Conservation (phyloP, 2,888 invertebrate species). For the Lepetodrilus schrolli region DNA sequence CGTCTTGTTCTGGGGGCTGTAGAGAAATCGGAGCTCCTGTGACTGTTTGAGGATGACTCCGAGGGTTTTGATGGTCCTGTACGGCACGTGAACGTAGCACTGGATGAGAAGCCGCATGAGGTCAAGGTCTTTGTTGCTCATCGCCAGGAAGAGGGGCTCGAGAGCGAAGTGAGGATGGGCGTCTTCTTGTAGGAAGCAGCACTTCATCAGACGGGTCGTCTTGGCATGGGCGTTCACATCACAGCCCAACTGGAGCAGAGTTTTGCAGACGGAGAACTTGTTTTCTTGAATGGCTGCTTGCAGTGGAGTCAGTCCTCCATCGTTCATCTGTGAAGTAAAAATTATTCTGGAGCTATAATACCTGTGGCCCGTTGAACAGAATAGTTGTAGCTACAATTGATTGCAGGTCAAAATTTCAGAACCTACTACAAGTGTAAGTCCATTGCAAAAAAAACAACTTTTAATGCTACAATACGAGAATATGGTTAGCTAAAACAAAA, state of each 20-base stretch:
- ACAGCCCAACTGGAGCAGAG: constrained; percentile 68
- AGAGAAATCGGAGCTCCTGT: constrained; percentile 56
- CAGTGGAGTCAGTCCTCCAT: constrained; percentile 65
- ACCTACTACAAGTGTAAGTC: too few species aligned
- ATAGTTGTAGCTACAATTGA: too few species aligned
- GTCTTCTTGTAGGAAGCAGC: constrained; percentile 69
- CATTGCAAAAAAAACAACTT: too few species aligned
- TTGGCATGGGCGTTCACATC: constrained; percentile 66
- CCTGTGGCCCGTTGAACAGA: too few species aligned
- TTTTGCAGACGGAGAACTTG: constrained; percentile 55
- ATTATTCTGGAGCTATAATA: too few species aligned
- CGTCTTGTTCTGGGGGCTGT: constrained; percentile 49
- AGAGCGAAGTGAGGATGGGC: constrained; percentile 71
- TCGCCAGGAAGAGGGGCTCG: constrained; percentile 70
- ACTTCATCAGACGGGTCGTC: constrained; percentile 53
- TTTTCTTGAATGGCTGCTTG: constrained; percentile 65
- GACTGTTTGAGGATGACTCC: constrained; percentile 61
- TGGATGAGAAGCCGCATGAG: constrained; percentile 62
- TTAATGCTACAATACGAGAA: too few species aligned
- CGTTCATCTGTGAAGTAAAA: constrained; percentile 69
- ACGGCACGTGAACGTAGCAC: constrained; percentile 63
- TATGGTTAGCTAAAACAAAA: too few species aligned
- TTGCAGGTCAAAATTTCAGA: too few species aligned
- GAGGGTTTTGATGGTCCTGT: constrained; percentile 53
- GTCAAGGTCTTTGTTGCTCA: constrained; percentile 69